Evolutionary conservation across 2,797 vertebrate genomes (phyloP).

Genomic region (Ceryle rudis): DNA sequence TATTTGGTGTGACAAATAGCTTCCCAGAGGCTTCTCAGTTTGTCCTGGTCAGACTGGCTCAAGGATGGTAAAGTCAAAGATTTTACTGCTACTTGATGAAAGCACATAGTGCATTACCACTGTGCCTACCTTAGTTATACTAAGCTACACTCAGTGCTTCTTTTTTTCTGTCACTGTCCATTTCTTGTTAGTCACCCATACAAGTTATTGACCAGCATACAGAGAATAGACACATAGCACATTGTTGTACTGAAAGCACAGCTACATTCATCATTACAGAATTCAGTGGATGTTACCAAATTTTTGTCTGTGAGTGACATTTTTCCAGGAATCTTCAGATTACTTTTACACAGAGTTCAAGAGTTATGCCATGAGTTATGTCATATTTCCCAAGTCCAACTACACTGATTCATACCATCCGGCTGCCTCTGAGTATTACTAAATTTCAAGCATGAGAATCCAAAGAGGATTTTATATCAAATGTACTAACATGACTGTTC

Average conservation of each 20-base stretch:
- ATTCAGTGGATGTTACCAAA: not conserved
- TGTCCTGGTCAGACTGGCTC: not conserved
- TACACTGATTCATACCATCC: not conserved
- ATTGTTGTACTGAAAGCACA: not conserved
- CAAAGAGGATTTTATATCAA: not conserved
- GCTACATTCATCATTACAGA: not conserved
- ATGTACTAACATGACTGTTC: not conserved
- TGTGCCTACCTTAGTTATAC: not conserved
- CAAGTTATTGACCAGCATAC: not conserved
- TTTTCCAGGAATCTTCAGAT: not conserved
- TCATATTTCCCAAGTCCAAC: not conserved
- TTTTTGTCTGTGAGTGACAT: not conserved
- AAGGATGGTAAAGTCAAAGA: not conserved
- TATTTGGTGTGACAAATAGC: not conserved
- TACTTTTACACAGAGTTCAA: not conserved
- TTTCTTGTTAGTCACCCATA: not conserved
- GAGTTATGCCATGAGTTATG: not conserved
- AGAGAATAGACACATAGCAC: not conserved
- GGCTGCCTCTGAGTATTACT: not conserved
- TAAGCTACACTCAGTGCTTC: not conserved
- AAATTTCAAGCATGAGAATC: not conserved
- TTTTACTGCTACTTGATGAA: not conserved
- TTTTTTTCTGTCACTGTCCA: not conserved
- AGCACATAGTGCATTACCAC: not conserved
- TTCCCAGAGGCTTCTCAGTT: not conserved